Evolutionary conservation across 1,140 invertebrate genomes (phyloP).

Genomic region (Ceratosolen fusciceps): DNA sequence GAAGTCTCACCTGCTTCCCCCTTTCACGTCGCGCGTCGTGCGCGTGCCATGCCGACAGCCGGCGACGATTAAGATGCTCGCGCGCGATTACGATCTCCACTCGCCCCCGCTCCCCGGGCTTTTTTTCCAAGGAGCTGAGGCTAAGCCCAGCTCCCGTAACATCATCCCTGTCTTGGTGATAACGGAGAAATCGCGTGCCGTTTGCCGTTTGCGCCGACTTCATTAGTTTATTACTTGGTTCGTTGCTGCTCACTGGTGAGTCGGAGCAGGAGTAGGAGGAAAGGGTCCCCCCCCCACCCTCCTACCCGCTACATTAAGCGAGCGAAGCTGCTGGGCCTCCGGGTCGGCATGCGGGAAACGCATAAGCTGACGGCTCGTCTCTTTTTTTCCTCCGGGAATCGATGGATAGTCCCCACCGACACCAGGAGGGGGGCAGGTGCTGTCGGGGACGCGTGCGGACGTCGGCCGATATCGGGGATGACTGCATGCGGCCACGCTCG

Average conservation of each 20-base stretch:
- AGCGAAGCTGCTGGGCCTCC: background rate
- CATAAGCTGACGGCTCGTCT: background rate
- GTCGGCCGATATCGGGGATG: conserved; percentile 11
- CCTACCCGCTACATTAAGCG: background rate
- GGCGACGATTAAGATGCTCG: conserved; percentile 12
- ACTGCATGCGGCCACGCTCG: background rate
- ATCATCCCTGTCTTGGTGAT: no score
- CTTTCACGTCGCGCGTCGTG: conserved; percentile 13
- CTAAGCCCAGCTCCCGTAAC: no score
- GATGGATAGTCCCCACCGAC: background rate
- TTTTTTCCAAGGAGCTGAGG: no score
- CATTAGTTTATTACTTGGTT: no score
- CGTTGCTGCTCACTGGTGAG: no score
- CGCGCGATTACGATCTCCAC: conserved; percentile 13
- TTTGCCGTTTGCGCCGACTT: no score
- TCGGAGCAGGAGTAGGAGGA: no score
- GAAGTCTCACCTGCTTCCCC: conserved; percentile 13
- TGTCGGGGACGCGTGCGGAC: conserved; percentile 10
- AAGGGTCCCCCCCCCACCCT: no score
- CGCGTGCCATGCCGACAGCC: background rate
- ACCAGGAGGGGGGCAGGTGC: conserved; percentile 2
- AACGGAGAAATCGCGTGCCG: no score
- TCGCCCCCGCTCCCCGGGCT: no score
- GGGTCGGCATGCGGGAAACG: background rate
- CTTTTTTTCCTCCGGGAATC: background rate